Evolutionary conservation across 2,797 vertebrate species (phyloP).

Genomic region (Ptychobarbus kaznakovi): DNA sequence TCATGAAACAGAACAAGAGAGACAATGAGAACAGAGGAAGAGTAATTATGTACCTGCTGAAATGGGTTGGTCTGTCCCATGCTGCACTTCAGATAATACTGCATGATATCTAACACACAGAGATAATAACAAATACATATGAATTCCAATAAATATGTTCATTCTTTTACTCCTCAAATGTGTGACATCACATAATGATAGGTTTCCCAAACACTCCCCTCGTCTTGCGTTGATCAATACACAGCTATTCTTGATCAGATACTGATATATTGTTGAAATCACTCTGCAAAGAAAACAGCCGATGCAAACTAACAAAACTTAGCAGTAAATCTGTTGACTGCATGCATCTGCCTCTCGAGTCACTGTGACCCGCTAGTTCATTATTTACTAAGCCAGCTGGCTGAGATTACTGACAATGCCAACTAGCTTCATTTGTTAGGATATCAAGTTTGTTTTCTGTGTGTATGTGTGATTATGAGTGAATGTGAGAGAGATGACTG

Average conservation of each 20-base stretch:
- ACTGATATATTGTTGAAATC: not conserved
- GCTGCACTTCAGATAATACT: constrained; percentile 91
- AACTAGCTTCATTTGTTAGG: constrained; percentile 20
- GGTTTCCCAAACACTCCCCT: not conserved
- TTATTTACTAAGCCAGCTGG: constrained; percentile 41
- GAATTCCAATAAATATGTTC: not conserved
- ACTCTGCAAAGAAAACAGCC: not conserved
- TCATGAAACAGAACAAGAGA: constrained; percentile 13
- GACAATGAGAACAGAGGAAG: not conserved
- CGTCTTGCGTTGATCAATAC: not conserved
- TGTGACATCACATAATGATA: not conserved
- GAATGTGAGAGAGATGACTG: constrained; percentile 3
- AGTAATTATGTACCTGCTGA: constrained; percentile 84
- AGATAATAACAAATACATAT: not conserved
- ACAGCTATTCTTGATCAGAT: not conserved
- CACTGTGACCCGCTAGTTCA: constrained; percentile 21
- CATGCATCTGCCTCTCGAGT: constrained; percentile 26
- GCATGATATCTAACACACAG: constrained; percentile 84
- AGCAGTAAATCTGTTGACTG: constrained; percentile 23
- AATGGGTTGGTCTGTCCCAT: constrained; percentile 89
- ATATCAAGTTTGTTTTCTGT: constrained; percentile 25
- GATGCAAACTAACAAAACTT: constrained; percentile 25
- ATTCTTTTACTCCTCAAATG: not conserved
- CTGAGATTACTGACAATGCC: constrained; percentile 23
- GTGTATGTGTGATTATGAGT: constrained; percentile 5